Evolutionary conservation across 2,888 invertebrate species (phyloP).

Genomic region (Lepidochitona cinerea): DNA sequence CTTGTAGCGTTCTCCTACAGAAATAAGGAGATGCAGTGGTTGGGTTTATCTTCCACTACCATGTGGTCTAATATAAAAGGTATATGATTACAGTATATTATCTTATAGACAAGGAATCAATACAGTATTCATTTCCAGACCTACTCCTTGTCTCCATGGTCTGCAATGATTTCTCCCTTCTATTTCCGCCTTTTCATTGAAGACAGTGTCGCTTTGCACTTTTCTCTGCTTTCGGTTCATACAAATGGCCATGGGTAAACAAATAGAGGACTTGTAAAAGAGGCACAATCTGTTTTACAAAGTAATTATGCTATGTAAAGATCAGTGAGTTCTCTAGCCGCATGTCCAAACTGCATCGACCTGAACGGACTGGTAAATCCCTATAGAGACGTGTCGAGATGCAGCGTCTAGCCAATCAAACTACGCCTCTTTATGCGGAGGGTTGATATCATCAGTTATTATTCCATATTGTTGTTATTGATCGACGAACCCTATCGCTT

Average conservation of each 20-base stretch:
- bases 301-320: not conserved
- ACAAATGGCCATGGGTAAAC: not conserved
- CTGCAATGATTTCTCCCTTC: not conserved
- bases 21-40: too few species aligned
- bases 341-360: not conserved
- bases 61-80: not conserved
- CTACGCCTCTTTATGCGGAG: not conserved
- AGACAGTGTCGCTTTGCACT: not conserved
- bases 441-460: not conserved
- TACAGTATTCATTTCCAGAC: not conserved
- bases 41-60: not conserved
- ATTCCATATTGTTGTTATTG: slow-evolving; percentile 5
- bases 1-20: too few species aligned
- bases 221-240: not conserved
- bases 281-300: not conserved
- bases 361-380: not conserved
- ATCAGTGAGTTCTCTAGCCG: not conserved
- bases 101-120: not conserved
- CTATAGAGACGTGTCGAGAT: not conserved
- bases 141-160: not conserved
- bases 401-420: not conserved
- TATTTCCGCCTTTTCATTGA: not conserved
- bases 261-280: not conserved
- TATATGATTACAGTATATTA: not conserved
- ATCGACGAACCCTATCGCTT: not conserved